phyloP scores from a whole-genome alignment of 1,140 invertebrate species.

The Drosophila ironensis region DNA sequence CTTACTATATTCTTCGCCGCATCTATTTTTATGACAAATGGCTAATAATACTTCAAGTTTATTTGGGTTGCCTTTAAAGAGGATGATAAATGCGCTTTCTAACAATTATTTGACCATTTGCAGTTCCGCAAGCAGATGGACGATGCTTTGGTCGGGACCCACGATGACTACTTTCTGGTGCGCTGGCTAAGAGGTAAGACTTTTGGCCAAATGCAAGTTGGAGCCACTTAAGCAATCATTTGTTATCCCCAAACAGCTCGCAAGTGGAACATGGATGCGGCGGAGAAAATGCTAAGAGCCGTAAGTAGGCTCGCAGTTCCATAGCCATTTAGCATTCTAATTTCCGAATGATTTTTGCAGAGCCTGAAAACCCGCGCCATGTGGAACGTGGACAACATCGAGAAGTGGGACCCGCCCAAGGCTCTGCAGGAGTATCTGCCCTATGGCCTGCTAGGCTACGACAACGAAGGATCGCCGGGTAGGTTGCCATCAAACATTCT shows the following conservation, averaged over 20 bases:
- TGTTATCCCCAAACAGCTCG: conserved; percentile 84
- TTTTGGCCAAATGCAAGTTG: too few relatives aligned
- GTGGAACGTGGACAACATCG: conserved; percentile 88
- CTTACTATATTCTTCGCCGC: too few relatives aligned
- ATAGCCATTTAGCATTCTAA: background rate
- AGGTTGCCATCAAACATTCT: conserved; percentile 11
- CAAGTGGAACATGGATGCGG: conserved; percentile 90
- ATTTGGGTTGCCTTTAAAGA: too few relatives aligned
- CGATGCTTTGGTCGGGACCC: conserved; percentile 86
- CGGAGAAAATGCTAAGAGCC: conserved; percentile 93
- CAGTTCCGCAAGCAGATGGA: conserved; percentile 88
- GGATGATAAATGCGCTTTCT: background rate
- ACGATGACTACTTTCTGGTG: conserved; percentile 90
- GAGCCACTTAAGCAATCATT: too few relatives aligned
- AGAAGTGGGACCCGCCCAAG: conserved; percentile 88
- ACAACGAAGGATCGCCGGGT: conserved; percentile 93
- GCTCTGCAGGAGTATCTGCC: conserved; percentile 88
- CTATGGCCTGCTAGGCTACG: conserved; percentile 89
- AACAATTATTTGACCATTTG: conserved; percentile 1
- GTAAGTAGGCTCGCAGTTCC: conserved; percentile 24
- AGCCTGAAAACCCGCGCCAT: conserved; percentile 81
- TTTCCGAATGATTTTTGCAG: conserved; percentile 9
- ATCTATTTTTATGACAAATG: background rate
- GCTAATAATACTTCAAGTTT: background rate
- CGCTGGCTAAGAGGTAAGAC: conserved; percentile 92